Base-by-base conservation (phyloP, 2,797 vertebrate species). In the Hydrolagus colliei region DNA sequence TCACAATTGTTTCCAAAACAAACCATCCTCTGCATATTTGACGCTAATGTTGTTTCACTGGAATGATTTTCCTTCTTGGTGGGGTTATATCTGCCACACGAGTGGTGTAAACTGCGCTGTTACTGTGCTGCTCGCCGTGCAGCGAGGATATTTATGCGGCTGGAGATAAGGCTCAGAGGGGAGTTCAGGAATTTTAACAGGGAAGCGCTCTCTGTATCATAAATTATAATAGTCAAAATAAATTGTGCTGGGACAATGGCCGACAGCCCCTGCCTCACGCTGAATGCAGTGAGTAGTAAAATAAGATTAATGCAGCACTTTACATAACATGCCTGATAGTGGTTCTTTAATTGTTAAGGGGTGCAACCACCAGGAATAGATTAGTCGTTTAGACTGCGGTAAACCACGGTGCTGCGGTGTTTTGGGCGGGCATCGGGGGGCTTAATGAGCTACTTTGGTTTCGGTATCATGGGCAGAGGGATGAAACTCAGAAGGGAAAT, bases 211-310 rank as follows among this genome's bases (percentile, higher is more conserved):
- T 27, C 65, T 35, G 63, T 52, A 84, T 84, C 79, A 84, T 84
- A 84, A 84, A 84, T 84, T 84, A 84, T 84, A 84, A 84, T 84
- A 67, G 79, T 84, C 79, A 84, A 52, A 84, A 52, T 84, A 84
- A 84, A 84, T 84, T 84, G 79, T 84, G 79, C 68, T 84, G 79
- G 79, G 79, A 84, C 65, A 10, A 84, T 84, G n/a, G 79, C 27
- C 79, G 27, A 84, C 18, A 71, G 79, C 71, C 79, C 79, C 79
- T 84, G 79, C 79, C 32, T 84, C 27, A 41, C 79, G 71, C 0
- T 71, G 79, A 84, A 71, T 84, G 9, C 79, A 71, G 79, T 18
- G 68, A 68, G 79, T 84, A 84, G 79, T 84, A 84, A 84, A 84
- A 71, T 71, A 84, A 84, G 79, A 84, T 84, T 84, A 84, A 84